Evolutionary conservation across 1,140 invertebrate genomes (phyloP), one percentile per base, ranked within the genome.

Genomic region (Brachionus rotundiformis): DNA sequence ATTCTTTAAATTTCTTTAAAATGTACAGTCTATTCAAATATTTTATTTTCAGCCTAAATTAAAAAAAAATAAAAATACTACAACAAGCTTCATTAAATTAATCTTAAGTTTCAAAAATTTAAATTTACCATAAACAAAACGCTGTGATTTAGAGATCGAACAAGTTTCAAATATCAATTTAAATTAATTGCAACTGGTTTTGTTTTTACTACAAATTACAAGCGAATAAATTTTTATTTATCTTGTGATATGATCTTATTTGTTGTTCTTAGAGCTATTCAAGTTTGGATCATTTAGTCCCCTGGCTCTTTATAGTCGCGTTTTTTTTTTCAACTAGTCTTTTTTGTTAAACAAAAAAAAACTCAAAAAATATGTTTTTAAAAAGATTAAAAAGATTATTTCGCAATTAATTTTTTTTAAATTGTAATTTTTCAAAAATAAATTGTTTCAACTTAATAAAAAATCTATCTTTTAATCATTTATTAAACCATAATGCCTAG

Each of bases 41-140:
- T 63, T 63, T 63, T 63, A 63, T 63, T 63, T 63, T 63, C 61
- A 63, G 61, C 27, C 61, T 63, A 63, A 63, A 63, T 33, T 13
- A 54, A 54, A 54, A 54, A 54, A 2, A 41, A 11, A 41, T 13
- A 41, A 41, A 54, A 47, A 54, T 19, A 54, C 16, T n/a, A n/a
- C n/a, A n/a, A n/a, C n/a, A n/a, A 19, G 47, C 47, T 63, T 29
- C 29, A 29, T 63, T 63, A 29, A 63, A 29, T 27, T 63, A 2
- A 63, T 63, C 61, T 63, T 33, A 29, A 29, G 16, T 63, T 63
- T 63, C 61, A 63, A 63, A 63, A 63, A 29, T 63, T 63, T 54
- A 54, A 54, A 54, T 54, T 54, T 54, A 19, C 47, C 47, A 54
- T 54, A 54, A 54, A 54, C 47, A 54, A 19, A 54, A 8, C n/a